phyloP scores from a whole-genome alignment of 2,888 invertebrate species.

The Erynnis tages region DNA sequence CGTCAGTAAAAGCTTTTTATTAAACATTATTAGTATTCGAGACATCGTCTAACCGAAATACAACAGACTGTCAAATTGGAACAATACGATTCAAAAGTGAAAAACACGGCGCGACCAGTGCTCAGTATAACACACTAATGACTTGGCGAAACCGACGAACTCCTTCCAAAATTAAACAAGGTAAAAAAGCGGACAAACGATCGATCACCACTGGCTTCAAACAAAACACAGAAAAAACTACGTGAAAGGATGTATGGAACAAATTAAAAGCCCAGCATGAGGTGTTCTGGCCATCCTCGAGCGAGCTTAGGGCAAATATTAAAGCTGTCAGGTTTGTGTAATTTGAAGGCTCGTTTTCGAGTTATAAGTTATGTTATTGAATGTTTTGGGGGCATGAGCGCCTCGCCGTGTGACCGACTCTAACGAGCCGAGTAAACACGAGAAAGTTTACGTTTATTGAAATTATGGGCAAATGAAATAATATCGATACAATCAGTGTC shows the following conservation, averaged over 20 bases:
- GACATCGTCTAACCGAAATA: slow-evolving; percentile 6
- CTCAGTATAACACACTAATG: slow-evolving; percentile 59
- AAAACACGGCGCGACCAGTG: slow-evolving; percentile 42
- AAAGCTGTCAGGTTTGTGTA: slow-evolving; percentile 75
- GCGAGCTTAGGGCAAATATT: slow-evolving; percentile 73
- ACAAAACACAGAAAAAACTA: slow-evolving; percentile 75
- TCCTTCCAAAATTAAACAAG: slow-evolving; percentile 76
- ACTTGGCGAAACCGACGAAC: slow-evolving; percentile 73
- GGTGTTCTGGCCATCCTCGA: slow-evolving; percentile 55
- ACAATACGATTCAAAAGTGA: slow-evolving; percentile 50
- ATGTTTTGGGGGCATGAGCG: slow-evolving; percentile 61
- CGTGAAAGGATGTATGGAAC: slow-evolving; percentile 76
- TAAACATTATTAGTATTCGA: neutral
- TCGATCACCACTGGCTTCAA: slow-evolving; percentile 72
- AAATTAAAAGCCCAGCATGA: slow-evolving; percentile 80
- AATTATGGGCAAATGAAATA: slow-evolving; percentile 55
- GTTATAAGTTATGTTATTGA: slow-evolving; percentile 77
- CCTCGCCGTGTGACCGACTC: slow-evolving; percentile 51
- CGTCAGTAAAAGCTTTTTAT: neutral
- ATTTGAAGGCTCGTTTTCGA: slow-evolving; percentile 73
- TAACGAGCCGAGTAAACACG: slow-evolving; percentile 57
- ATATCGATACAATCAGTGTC: slow-evolving; percentile 56
- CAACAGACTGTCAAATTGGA: slow-evolving; percentile 42
- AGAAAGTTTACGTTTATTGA: slow-evolving; percentile 46
- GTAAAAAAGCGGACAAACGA: slow-evolving; percentile 75